These are phyloP conservation scores for Pristis pectinata DNA, from an alignment of 2,797 vertebrate species.

Conservation along the genomic window DNA sequence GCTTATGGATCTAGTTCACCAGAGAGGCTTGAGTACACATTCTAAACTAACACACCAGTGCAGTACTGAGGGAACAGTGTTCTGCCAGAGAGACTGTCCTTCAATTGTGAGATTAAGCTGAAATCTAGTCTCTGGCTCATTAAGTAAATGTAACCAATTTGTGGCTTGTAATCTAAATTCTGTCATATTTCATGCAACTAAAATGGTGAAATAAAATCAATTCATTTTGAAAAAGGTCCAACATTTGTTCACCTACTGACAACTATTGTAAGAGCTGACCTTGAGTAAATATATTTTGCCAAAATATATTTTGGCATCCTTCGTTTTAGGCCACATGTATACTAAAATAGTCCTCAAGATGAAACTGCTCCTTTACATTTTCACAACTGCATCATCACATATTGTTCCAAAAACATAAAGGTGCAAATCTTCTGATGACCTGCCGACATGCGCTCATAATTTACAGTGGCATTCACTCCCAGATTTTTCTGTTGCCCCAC, in stretches of 20 bases:
- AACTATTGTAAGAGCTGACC: neutral
- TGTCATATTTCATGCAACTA: neutral
- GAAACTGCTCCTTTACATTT: neutral
- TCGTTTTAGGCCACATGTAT: neutral
- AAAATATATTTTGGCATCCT: neutral
- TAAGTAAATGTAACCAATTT: no score
- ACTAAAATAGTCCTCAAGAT: neutral
- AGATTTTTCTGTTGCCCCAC: no score
- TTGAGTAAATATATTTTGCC: neutral
- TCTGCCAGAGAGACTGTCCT: neutral
- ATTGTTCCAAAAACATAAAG: neutral
- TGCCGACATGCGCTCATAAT: no score
- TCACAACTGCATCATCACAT: neutral
- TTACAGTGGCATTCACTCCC: no score
- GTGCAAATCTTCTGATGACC: no score
- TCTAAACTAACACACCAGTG: no score
- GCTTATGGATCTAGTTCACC: neutral
- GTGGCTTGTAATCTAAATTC: no score
- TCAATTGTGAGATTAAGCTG: neutral
- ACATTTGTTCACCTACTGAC: neutral
- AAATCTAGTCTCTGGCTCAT: neutral
- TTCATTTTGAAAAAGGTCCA: neutral
- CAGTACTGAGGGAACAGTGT: neutral
- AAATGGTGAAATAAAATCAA: neutral
- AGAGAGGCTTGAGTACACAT: neutral